Evolutionary conservation across 2,888 invertebrate species (phyloP).

Genomic region (Lysandra bellargus): DNA sequence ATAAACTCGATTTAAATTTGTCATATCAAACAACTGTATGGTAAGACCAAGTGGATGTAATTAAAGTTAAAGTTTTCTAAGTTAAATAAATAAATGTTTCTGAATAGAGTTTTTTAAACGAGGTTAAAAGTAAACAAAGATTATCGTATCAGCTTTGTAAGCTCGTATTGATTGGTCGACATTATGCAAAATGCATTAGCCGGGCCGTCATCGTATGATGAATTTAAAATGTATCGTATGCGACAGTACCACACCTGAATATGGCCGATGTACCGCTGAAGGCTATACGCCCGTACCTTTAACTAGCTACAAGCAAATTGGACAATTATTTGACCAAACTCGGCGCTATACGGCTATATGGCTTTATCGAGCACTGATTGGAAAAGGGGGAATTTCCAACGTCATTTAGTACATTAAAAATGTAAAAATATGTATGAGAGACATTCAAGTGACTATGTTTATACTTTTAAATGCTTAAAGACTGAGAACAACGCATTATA

Average conservation of each 20-base stretch:
- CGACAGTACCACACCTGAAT: slow-evolving; percentile 42
- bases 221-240: slow-evolving; percentile 26
- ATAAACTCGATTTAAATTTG: no score
- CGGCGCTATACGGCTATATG: slow-evolving; percentile 33
- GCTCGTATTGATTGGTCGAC: slow-evolving; percentile 3
- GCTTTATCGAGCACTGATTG: slow-evolving; percentile 21
- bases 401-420: slow-evolving; percentile 24
- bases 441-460: neutral
- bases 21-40: no score
- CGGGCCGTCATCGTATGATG: slow-evolving; percentile 12
- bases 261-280: slow-evolving; percentile 57
- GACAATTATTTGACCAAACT: slow-evolving; percentile 62
- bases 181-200: slow-evolving; percentile 21
- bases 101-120: neutral
- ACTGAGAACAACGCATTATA: neutral
- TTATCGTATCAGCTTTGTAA: slow-evolving; percentile 21
- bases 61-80: no score
- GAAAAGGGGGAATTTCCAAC: slow-evolving; percentile 24
- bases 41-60: no score
- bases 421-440: neutral
- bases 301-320: slow-evolving; percentile 66
- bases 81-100: neutral
- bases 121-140: neutral
- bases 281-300: slow-evolving; percentile 65
- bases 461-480: no score